Conservation (phyloP, 2,888 invertebrate species). For the Abrostola triplasia region DNA sequence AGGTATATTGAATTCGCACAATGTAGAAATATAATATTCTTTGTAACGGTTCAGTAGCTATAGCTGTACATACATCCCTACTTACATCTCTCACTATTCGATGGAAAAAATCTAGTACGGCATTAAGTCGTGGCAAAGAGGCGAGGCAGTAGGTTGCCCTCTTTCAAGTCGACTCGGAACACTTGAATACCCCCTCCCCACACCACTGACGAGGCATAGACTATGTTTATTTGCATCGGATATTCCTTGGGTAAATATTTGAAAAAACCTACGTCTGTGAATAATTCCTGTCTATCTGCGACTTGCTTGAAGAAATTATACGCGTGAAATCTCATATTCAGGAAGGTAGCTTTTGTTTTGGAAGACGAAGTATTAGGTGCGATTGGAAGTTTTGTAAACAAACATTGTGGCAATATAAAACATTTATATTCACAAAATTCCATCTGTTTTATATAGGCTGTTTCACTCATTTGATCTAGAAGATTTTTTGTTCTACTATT, state of each 20-base stretch:
- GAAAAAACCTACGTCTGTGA: constrained; percentile 50
- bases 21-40: constrained; percentile 2
- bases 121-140: constrained; percentile 77
- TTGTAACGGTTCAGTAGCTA: constrained; percentile 2
- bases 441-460: too few species aligned
- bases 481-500: too few species aligned
- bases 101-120: constrained; percentile 83
- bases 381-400: background rate
- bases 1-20: background rate
- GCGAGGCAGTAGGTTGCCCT: constrained; percentile 71
- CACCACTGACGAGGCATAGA: constrained; percentile 58
- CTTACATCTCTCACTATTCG: constrained; percentile 66
- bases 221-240: constrained; percentile 85
- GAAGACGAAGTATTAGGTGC: background rate
- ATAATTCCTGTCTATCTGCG: constrained; percentile 17
- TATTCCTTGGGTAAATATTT: constrained; percentile 64
- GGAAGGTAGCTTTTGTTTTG: background rate
- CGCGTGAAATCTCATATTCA: constrained; percentile 1
- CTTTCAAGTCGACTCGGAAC: constrained; percentile 73
- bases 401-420: too few species aligned
- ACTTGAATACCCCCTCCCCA: constrained; percentile 72
- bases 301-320: constrained; percentile 2
- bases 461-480: too few species aligned
- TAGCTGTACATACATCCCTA: constrained; percentile 4
- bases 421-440: too few species aligned